These are phyloP conservation scores for Mohoua ochrocephala DNA, from an alignment of 2,113 vertebrate species.

Conservation along the genomic window DNA sequence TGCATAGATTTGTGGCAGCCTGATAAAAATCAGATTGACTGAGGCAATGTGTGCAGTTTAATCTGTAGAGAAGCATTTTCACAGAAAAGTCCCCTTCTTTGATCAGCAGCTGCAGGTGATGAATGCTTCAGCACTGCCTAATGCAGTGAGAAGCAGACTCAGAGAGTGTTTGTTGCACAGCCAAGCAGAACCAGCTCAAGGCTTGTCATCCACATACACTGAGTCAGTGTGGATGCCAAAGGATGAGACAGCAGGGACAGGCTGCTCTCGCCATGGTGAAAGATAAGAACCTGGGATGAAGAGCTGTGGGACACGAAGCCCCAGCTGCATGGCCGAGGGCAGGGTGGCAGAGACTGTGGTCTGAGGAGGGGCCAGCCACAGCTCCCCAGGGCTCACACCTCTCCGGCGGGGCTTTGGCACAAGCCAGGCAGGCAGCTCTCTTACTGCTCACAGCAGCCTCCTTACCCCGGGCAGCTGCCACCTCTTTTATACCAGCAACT, in stretches of 20 bases:
- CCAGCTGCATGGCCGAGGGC: fast-evolving
- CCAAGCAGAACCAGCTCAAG: neutral
- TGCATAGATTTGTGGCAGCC: neutral
- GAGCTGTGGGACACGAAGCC: neutral
- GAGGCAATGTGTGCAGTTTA: neutral
- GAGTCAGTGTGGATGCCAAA: neutral
- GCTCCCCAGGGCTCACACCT: neutral
- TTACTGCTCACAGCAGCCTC: neutral
- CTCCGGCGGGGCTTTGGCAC: neutral
- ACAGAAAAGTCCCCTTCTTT: neutral
- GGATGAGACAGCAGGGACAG: neutral
- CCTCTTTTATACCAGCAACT: neutral
- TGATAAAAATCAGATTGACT: neutral
- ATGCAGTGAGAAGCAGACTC: neutral
- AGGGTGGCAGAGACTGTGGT: neutral
- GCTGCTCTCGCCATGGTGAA: neutral
- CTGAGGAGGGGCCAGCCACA: neutral
- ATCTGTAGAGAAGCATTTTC: neutral
- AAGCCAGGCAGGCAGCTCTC: neutral
- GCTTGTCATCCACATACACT: fast-evolving
- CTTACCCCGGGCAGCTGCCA: neutral
- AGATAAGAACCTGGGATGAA: neutral
- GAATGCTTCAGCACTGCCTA: neutral
- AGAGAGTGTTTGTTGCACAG: fast-evolving
- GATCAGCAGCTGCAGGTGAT: neutral